phyloP scores from a whole-genome alignment of 2,113 vertebrate genomes.

The Phyllostomus hastatus region DNA sequence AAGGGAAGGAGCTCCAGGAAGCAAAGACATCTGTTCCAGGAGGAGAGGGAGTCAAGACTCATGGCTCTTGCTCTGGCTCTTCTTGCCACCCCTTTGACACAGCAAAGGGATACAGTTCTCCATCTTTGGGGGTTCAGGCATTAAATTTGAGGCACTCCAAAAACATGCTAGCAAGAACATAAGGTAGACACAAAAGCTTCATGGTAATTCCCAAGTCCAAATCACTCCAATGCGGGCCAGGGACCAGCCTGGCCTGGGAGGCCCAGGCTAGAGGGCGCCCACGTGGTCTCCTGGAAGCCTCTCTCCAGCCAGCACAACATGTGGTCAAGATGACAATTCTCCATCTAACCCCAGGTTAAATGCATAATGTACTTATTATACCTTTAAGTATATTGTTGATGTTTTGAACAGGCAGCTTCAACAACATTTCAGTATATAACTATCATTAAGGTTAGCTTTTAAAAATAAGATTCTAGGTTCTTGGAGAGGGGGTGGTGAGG shows the following conservation, averaged over 20 bases:
- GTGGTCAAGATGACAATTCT: slow-evolving; percentile 33
- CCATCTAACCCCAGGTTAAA: slow-evolving; percentile 54
- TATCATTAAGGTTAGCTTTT: slow-evolving; percentile 59
- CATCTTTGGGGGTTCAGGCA: not conserved
- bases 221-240: not conserved
- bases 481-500: not conserved
- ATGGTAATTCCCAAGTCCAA: not conserved
- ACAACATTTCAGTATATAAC: slow-evolving; percentile 50
- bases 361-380: slow-evolving; percentile 66
- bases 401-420: slow-evolving; percentile 53
- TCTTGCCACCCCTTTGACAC: not conserved
- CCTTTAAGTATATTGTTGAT: slow-evolving; percentile 62
- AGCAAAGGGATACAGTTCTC: not conserved
- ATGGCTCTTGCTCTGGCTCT: not conserved
- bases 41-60: not conserved
- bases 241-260: not conserved
- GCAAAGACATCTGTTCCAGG: not conserved
- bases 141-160: not conserved
- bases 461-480: slow-evolving; percentile 51
- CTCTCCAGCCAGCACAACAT: not conserved
- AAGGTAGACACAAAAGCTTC: not conserved
- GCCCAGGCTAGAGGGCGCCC: not conserved
- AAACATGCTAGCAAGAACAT: not conserved
- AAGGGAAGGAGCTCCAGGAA: not conserved
- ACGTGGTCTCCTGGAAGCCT: slow-evolving; percentile 32